A percentile compares a stretch with the other conserved stretches of the same genome.
Evolutionary conservation across 1,140 invertebrate genomes (phyloP).

Genomic region (Meloidogyne floridensis): DNA sequence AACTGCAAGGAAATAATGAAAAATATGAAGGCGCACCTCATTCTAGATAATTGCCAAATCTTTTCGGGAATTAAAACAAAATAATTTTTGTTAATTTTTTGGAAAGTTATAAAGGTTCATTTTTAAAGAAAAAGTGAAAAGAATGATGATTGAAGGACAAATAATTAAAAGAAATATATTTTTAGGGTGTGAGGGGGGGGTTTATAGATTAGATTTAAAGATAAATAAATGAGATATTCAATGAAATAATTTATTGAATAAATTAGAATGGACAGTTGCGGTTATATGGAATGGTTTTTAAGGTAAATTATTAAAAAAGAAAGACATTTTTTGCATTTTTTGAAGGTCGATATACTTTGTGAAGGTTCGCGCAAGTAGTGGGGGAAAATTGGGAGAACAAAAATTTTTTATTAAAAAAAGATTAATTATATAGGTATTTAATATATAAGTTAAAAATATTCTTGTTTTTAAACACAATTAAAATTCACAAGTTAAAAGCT

Average conservation of each 20-base stretch:
- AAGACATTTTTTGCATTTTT: not conserved
- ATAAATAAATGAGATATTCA: not conserved
- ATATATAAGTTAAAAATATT: too few relatives aligned
- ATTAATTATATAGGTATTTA: too few relatives aligned
- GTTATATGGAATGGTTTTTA: not conserved
- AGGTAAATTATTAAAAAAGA: not conserved
- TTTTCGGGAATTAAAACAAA: too few relatives aligned
- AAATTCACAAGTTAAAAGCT: too few relatives aligned
- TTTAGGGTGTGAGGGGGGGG: not conserved
- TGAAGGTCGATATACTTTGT: not conserved
- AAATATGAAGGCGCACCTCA: too few relatives aligned
- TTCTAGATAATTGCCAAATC: too few relatives aligned
- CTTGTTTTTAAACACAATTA: too few relatives aligned
- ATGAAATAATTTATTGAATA: not conserved
- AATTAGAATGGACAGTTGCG: not conserved
- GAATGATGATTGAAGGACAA: not conserved
- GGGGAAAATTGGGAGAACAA: too few relatives aligned
- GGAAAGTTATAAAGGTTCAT: not conserved
- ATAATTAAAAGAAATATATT: not conserved
- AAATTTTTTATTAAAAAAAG: too few relatives aligned
- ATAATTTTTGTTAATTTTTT: too few relatives aligned
- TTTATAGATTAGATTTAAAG: slow-evolving; percentile 1
- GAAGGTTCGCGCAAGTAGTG: too few relatives aligned
- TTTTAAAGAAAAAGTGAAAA: not conserved
- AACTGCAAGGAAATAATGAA: too few relatives aligned